Conservation (phyloP, 1,140 invertebrate species). For the Hylaeus volcanicus region DNA sequence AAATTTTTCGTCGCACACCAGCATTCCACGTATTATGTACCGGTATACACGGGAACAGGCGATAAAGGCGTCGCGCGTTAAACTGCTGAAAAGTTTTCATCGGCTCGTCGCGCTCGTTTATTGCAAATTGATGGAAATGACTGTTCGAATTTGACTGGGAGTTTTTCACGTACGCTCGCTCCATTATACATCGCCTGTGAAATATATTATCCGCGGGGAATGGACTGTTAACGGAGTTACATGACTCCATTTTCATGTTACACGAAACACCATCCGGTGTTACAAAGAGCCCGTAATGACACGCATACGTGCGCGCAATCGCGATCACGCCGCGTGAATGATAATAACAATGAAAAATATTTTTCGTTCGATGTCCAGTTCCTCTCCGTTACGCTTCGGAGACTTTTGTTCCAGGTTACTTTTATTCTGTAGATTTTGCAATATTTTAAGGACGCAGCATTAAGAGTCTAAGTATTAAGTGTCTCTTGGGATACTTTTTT, state of each 20-base stretch:
- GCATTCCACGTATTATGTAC: not conserved
- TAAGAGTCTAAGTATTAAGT: too few relatives aligned
- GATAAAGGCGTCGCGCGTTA: conserved; percentile 43
- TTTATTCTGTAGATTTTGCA: too few relatives aligned
- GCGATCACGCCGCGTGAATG: conserved; percentile 46
- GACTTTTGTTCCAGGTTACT: not conserved
- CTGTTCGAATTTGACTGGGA: conserved; percentile 59
- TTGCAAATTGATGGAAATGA: conserved; percentile 66
- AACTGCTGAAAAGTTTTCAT: conserved; percentile 58
- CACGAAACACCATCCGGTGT: conserved; percentile 62
- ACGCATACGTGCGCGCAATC: conserved; percentile 48
- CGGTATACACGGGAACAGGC: not conserved
- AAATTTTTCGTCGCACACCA: conserved; percentile 4
- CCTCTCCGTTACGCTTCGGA: not conserved
- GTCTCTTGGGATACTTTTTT: too few relatives aligned
- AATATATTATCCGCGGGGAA: conserved; percentile 64
- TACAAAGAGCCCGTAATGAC: conserved; percentile 65
- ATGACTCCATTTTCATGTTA: conserved; percentile 67
- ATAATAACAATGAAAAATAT: conserved; percentile 30
- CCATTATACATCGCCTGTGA: conserved; percentile 56
- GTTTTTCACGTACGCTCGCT: conserved; percentile 54
- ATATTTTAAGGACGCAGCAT: not conserved
- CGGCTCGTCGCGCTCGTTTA: conserved; percentile 48
- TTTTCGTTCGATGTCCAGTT: conserved; percentile 12
- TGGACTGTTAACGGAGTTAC: conserved; percentile 66